These are phyloP conservation scores for Oedothorax gibbosus DNA, from an alignment of 1,140 invertebrate species.

Conservation along the genomic window DNA sequence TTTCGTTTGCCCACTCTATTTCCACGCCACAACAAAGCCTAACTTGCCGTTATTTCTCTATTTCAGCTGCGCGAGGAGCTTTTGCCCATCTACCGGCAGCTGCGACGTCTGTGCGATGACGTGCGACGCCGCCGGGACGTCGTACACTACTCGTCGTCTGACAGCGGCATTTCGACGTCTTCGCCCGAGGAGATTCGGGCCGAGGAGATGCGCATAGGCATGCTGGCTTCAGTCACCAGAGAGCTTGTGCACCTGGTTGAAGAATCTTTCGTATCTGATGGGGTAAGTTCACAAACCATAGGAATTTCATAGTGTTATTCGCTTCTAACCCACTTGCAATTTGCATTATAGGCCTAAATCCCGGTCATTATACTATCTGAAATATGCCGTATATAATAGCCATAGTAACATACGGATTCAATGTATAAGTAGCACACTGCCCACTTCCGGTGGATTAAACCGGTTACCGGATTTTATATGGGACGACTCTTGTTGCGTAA, in stretches of 20 bases:
- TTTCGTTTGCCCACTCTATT: too few species aligned
- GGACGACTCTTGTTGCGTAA: too few species aligned
- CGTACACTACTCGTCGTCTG: slow-evolving; percentile 41
- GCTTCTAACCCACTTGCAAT: too few species aligned
- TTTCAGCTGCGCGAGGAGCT: slow-evolving; percentile 70
- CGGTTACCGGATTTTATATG: too few species aligned
- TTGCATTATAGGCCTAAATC: too few species aligned
- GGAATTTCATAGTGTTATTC: neutral
- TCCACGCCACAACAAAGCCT: too few species aligned
- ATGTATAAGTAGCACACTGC: too few species aligned
- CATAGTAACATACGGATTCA: too few species aligned
- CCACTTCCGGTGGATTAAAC: too few species aligned
- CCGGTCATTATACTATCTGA: too few species aligned
- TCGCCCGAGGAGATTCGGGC: slow-evolving; percentile 60
- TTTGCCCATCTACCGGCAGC: slow-evolving; percentile 69
- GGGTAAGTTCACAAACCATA: slow-evolving; percentile 26
- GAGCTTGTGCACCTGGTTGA: slow-evolving; percentile 68
- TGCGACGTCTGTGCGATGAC: slow-evolving; percentile 70
- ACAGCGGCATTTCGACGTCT: slow-evolving; percentile 60
- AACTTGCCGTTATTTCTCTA: neutral
- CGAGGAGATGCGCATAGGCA: slow-evolving; percentile 67
- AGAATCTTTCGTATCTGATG: slow-evolving; percentile 61
- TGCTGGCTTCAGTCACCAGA: slow-evolving; percentile 68
- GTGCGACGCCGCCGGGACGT: slow-evolving; percentile 65
- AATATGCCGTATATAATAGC: too few species aligned